Base-by-base conservation (phyloP, 2,797 vertebrate species). In the Pygocentrus nattereri region DNA sequence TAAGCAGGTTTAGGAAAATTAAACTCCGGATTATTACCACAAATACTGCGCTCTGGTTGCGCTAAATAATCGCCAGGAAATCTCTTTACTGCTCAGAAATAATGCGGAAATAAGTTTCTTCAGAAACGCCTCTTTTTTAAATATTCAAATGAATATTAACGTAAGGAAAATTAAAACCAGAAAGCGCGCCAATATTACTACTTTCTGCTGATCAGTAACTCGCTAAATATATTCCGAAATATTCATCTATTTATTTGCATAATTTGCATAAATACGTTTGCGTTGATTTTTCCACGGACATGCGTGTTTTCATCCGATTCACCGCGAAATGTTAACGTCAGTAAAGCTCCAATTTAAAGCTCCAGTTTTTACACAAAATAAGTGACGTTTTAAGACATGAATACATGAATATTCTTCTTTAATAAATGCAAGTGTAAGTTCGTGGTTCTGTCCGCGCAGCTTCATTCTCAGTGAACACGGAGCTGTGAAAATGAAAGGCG, bases 181-280 rank as follows among this genome's bases (percentile, higher is more conserved):
- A 15, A 31, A 58, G 21, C 12, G 15, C 3, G 27, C 52, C 56
- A 23, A 56, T 16, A 30, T 27, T 1, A 7, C n/a, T 50, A 8
- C 16, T 16, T 30, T 50, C 23, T n/a, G 50, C 8, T 61, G 21
- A 10, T 12, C 21, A 41, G 31, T 13, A 41, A 30, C 3, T 18
- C 2, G 21, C 54, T 4, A 13, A 15, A 38, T 64, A 7, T 56
- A 5, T 16, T 10, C 18, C 25, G 21, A 56, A 73, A 58, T 59
- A 21, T 58, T 18, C 4, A 16, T 8, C 18, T 34, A 44, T 25
- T 59, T 61, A 74, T 59, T 59, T 74, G 54, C 72, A 74, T 59
- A 59, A 72, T 72, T 72, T 52, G 27, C 71, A 56, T 68, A 47
- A 44, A 68, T 68, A 47, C 11, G 12, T 72, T 54, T 21, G 27